A percentile compares a stretch with the other conserved stretches of the same genome.
phyloP scores from a whole-genome alignment of 2,113 vertebrate genomes.

The Malaclemys terrapin region DNA sequence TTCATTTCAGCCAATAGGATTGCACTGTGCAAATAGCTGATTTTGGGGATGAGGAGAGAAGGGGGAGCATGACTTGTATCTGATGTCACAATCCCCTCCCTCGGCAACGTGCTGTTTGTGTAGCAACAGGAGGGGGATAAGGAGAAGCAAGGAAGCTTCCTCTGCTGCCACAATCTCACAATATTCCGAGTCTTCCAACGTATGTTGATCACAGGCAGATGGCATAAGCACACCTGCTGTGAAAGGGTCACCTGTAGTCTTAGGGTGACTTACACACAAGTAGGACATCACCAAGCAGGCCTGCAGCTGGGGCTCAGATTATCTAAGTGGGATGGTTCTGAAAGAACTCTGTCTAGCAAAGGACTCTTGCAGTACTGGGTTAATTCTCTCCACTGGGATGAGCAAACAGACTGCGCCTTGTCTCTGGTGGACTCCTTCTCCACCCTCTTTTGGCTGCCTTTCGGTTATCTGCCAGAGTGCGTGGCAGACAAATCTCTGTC shows the following conservation, averaged over 20 bases:
- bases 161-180: not conserved
- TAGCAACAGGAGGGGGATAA: not conserved
- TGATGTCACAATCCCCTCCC: not conserved
- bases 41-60: not conserved
- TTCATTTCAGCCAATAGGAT: not conserved
- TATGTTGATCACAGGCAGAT: not conserved
- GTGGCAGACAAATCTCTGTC: slow-evolving; percentile 77
- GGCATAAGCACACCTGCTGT: not conserved
- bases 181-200: not conserved
- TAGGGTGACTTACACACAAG: not conserved
- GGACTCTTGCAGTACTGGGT: not conserved
- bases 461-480: slow-evolving; percentile 67
- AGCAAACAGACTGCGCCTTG: slow-evolving; percentile 65
- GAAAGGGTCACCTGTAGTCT: not conserved
- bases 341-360: not conserved
- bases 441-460: slow-evolving; percentile 63
- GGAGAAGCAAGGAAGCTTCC: not conserved
- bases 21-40: not conserved
- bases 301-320: too few relatives aligned
- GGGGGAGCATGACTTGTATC: not conserved
- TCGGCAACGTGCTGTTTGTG: not conserved
- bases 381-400: not conserved
- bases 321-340: not conserved
- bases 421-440: slow-evolving; percentile 36
- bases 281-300: not conserved